A percentile compares a stretch with the other conserved stretches of the same genome.
phyloP scores from a whole-genome alignment of 2,888 invertebrate species.

The Anarsia innoxiella region DNA sequence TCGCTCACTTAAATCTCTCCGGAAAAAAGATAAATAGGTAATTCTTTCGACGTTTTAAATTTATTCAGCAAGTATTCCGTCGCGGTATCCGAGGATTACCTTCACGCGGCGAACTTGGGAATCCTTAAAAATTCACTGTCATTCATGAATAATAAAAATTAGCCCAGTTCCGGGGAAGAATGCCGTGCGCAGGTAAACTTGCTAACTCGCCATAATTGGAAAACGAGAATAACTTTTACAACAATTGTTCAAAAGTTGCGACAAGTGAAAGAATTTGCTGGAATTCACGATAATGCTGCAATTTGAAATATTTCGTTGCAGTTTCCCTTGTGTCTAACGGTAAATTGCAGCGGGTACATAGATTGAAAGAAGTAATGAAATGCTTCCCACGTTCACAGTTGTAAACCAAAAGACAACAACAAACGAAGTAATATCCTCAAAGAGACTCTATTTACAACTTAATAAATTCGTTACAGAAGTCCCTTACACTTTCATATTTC shows the following conservation, averaged over 20 bases:
- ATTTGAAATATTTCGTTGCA: too few species aligned
- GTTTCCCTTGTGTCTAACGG: too few species aligned
- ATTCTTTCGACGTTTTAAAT: slow-evolving; percentile 32
- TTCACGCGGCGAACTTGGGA: slow-evolving; percentile 25
- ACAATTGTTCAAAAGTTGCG: slow-evolving; percentile 4
- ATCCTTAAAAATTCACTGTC: slow-evolving; percentile 35
- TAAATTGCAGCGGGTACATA: too few species aligned
- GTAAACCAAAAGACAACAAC: too few species aligned
- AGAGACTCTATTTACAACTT: neutral
- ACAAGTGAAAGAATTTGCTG: too few species aligned
- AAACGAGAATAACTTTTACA: slow-evolving; percentile 11
- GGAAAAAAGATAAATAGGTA: slow-evolving; percentile 28
- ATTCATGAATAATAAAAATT: slow-evolving; percentile 51
- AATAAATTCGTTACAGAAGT: neutral
- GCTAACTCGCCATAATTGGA: slow-evolving; percentile 17
- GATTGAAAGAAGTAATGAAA: too few species aligned
- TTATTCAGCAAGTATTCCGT: slow-evolving; percentile 34
- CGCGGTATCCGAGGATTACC: slow-evolving; percentile 39
- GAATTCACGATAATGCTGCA: too few species aligned
- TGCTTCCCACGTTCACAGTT: too few species aligned
- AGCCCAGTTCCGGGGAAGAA: slow-evolving; percentile 16
- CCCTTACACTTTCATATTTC: slow-evolving; percentile 1
- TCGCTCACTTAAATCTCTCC: slow-evolving; percentile 1
- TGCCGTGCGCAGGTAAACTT: slow-evolving; percentile 12
- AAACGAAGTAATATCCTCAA: too few species aligned